phyloP scores from a whole-genome alignment of 2,888 invertebrate species.

The Antitype chi region DNA sequence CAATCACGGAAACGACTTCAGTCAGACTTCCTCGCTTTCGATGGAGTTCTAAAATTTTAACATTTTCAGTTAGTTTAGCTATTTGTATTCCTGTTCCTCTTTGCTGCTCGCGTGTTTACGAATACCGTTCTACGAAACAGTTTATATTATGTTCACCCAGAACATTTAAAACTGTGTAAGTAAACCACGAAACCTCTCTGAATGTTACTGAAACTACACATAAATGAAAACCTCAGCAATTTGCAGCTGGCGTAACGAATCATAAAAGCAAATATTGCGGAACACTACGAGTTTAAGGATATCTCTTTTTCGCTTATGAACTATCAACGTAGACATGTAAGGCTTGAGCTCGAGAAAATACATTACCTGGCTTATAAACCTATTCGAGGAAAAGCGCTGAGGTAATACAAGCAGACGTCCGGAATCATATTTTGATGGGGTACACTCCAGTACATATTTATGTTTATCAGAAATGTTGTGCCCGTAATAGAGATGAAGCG shows the following conservation, averaged over 20 bases:
- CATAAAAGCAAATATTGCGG: conserved; percentile 55
- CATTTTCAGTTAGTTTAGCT: conserved; percentile 41
- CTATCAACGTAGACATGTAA: conserved; percentile 74
- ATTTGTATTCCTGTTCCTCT: conserved; percentile 46
- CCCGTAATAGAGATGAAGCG: conserved; percentile 42
- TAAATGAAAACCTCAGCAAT: conserved; percentile 39
- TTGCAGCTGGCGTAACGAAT: conserved; percentile 35
- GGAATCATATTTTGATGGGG: conserved; percentile 76
- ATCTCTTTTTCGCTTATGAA: conserved; percentile 67
- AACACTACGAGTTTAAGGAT: conserved; percentile 58
- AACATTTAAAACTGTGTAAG: conserved; percentile 28
- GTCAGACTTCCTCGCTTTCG: conserved; percentile 54
- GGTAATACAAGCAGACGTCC: conserved; percentile 74
- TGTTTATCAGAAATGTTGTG: conserved; percentile 61
- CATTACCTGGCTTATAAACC: conserved; percentile 79
- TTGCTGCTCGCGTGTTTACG: conserved; percentile 13
- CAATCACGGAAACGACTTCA: conserved; percentile 77
- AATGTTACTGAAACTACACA: conserved; percentile 30
- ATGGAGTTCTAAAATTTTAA: conserved; percentile 55
- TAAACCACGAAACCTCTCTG: conserved; percentile 15
- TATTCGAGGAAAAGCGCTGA: conserved; percentile 76
- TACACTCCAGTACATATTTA: conserved; percentile 66
- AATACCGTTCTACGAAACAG: conserved; percentile 24
- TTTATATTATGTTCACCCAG: conserved; percentile 22
- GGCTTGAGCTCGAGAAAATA: conserved; percentile 74